Evolutionary conservation across 2,888 invertebrate species (phyloP).

Genomic region (Pyrrhia umbra): DNA sequence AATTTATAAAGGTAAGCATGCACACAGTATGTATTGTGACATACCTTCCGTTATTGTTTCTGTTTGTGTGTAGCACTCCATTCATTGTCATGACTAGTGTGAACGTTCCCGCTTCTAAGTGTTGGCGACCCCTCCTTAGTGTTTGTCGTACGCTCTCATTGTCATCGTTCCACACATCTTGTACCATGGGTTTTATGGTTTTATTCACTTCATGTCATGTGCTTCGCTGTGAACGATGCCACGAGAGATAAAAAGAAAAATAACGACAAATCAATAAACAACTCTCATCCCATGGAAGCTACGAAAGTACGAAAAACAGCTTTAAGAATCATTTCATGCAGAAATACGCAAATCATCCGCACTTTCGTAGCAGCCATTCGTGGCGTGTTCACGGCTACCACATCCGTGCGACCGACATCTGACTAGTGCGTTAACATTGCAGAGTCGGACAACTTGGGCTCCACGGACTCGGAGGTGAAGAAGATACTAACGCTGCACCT

Average conservation of each 20-base stretch:
- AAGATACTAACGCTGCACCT: constrained; percentile 97
- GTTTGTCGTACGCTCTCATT: constrained; percentile 50
- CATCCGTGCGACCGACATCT: background rate
- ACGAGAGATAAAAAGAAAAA: constrained; percentile 14
- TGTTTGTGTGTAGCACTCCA: constrained; percentile 64
- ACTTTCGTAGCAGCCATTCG: constrained; percentile 39
- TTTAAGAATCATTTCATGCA: constrained; percentile 29
- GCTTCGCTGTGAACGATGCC: constrained; percentile 54
- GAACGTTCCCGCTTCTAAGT: constrained; percentile 58
- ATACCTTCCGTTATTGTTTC: constrained; percentile 69
- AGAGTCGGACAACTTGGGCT: constrained; percentile 98
- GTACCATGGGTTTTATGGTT: constrained; percentile 44
- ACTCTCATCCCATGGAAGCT: constrained; percentile 6
- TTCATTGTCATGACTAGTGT: constrained; percentile 62
- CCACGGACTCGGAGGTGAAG: constrained; percentile 98
- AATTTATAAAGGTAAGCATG: constrained; percentile 90
- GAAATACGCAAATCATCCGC: constrained; percentile 13
- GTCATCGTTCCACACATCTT: constrained; percentile 47
- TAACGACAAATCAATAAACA: background rate
- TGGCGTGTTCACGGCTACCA: constrained; percentile 53
- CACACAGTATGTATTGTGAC: constrained; percentile 83
- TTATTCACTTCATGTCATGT: constrained; percentile 49
- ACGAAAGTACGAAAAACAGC: constrained; percentile 36
- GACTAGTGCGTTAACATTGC: constrained; percentile 76
- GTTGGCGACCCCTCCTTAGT: constrained; percentile 53